phyloP scores from a whole-genome alignment of 1,140 invertebrate genomes.

The Hyles vespertilio region DNA sequence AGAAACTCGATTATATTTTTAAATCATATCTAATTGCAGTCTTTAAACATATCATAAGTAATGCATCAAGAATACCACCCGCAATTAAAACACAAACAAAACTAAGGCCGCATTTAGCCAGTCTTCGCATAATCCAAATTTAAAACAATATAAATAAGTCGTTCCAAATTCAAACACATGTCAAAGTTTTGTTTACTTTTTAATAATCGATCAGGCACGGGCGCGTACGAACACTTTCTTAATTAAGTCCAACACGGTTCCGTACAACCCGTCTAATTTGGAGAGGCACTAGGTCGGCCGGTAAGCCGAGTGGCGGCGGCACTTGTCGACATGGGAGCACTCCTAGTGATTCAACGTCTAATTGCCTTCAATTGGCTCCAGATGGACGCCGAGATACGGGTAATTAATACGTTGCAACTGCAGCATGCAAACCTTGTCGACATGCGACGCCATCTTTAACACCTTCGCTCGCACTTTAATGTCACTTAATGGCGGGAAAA shows the following conservation, averaged over 20 bases:
- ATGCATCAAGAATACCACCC: too few relatives aligned
- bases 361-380: conserved; percentile 30
- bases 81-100: too few relatives aligned
- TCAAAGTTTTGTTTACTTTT: too few relatives aligned
- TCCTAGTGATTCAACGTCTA: conserved; percentile 20
- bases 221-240: conserved; percentile 3
- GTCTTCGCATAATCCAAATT: too few relatives aligned
- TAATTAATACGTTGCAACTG: conserved; percentile 32
- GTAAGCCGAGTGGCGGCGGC: conserved; percentile 6
- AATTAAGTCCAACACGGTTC: conserved; percentile 9
- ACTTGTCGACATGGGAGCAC: conserved; percentile 12
- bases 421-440: conserved; percentile 11
- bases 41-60: too few relatives aligned
- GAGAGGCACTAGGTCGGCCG: conserved; percentile 6
- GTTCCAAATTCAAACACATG: too few relatives aligned
- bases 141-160: too few relatives aligned
- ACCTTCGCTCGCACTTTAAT: background rate
- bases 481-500: background rate
- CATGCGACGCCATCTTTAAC: conserved; percentile 3
- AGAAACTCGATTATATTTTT: too few relatives aligned
- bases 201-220: too few relatives aligned
- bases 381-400: conserved; percentile 24
- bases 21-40: too few relatives aligned
- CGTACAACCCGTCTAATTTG: conserved; percentile 12
- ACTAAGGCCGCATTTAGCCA: too few relatives aligned